Conservation (phyloP, 64 coral and sea anemone genomes). For the Porites australiensis region DNA sequence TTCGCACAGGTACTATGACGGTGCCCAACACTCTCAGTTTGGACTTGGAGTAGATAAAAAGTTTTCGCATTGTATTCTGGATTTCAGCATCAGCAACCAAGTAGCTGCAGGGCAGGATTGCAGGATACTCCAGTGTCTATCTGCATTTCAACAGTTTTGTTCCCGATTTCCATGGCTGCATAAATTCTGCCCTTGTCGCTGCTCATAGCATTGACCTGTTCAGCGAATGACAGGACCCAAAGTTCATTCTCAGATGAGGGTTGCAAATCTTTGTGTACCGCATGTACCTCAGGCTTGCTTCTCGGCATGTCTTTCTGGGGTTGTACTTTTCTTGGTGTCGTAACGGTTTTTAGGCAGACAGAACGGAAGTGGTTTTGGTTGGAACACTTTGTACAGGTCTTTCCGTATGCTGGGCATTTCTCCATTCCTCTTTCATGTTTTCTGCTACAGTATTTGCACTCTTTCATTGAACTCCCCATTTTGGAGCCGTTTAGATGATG, state of each 20-base stretch:
- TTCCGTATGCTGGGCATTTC: background rate
- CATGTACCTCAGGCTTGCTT: background rate
- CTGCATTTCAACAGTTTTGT: background rate
- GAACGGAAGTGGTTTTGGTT: background rate
- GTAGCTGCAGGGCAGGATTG: slow-evolving; percentile 7
- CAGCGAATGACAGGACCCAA: background rate
- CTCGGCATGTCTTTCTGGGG: background rate
- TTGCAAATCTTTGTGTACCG: background rate
- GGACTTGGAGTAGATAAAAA: slow-evolving; percentile 20
- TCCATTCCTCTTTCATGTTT: background rate
- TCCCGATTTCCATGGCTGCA: slow-evolving; percentile 44
- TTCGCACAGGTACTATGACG: slow-evolving; percentile 2
- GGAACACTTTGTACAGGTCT: background rate
- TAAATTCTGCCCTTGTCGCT: background rate
- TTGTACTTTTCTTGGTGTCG: too few species aligned
- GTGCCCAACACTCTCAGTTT: background rate
- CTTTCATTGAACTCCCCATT: background rate
- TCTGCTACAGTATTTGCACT: background rate
- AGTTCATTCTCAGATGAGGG: background rate
- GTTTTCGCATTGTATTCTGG: background rate
- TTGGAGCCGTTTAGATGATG: too few species aligned
- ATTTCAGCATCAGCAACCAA: background rate
- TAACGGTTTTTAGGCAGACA: background rate
- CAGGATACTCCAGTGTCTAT: slow-evolving; percentile 41
- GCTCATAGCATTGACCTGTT: background rate